Evolutionary conservation across 2,888 invertebrate species (phyloP), one percentile per base, ranked within the genome.

Genomic region (Dione vanillae): DNA sequence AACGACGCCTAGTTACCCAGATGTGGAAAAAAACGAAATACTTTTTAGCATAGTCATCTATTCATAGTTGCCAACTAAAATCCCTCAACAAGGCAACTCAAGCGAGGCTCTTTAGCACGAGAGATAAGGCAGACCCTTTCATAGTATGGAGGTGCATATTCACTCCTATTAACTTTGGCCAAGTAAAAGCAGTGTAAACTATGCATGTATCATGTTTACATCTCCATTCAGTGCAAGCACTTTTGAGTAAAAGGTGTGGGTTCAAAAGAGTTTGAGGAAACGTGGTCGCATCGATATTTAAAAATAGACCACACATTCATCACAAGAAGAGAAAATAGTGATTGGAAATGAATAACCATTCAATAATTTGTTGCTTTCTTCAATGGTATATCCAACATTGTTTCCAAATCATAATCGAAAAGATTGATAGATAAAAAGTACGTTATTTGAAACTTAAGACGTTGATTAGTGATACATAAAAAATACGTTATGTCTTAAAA

Each of bases 161-260:
- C 82, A 83, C 83, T 86, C 84, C 89, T 91, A 91, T 92, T 92
- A 92, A 89, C 90, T 88, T 87, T 80, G 86, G 88, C 84, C 87
- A 83, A 89, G 91, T 90, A 88, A 87, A 87, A 80, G 83, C 83
- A 78, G 72, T 76, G 79, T 90, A 80, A 88, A 91, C 85, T 91
- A 90, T 91, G 89, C 88, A 87, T 80, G 85, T 91, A 91, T 92
- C 91, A 77, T 90, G 91, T 91, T 85, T 90, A 84, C 91, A 92
- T 92, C 91, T 91, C 91, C 81, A 87, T 91, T 76, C 81, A 80
- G 77, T 83, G 87, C 87, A 85, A 78, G 76, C 76, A 81, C 82
- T 84, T 76, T 78, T 79, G 78, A 80, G 82, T 83, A 85, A 86
- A 83, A 82, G 83, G 54, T 20, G 68, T 37, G 81, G 81, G 83